phyloP scores from a whole-genome alignment of 2,113 vertebrate species.

The Channa argus region DNA sequence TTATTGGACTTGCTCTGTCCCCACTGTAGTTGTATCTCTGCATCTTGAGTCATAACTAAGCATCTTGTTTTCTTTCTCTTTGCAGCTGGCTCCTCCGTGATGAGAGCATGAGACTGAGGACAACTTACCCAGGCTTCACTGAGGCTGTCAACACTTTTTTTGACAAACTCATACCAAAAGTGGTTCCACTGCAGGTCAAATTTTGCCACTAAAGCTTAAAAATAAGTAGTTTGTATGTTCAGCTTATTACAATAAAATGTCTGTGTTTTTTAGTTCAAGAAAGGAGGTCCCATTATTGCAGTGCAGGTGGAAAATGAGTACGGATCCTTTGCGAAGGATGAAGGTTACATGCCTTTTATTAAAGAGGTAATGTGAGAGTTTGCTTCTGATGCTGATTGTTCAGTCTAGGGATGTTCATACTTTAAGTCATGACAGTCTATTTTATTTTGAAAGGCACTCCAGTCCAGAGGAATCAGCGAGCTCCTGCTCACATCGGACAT shows the following conservation, averaged over 20 bases:
- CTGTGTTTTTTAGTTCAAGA: constrained; percentile 86
- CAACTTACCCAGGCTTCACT: constrained; percentile 88
- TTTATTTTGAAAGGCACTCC: constrained; percentile 84
- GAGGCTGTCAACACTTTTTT: constrained; percentile 88
- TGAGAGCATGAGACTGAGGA: constrained; percentile 88
- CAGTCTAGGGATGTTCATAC: neutral
- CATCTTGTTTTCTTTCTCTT: constrained; percentile 21
- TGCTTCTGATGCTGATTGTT: neutral
- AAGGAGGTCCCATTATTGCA: constrained; percentile 94
- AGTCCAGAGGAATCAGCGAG: constrained; percentile 88
- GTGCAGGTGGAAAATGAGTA: constrained; percentile 96
- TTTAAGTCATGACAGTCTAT: neutral
- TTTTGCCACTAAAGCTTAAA: neutral
- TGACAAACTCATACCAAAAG: constrained; percentile 85
- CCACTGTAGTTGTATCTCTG: too few relatives aligned
- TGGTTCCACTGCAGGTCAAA: constrained; percentile 90
- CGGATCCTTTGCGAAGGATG: constrained; percentile 90
- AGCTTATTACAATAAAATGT: neutral
- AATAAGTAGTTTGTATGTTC: neutral
- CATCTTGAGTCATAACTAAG: neutral
- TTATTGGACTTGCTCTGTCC: too few relatives aligned
- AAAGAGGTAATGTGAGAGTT: constrained; percentile 85
- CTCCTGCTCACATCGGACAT: constrained; percentile 90
- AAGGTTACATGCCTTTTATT: constrained; percentile 88
- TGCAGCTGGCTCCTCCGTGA: constrained; percentile 91